A percentile compares a stretch with the other conserved stretches of the same genome.
Evolutionary conservation across 1,140 invertebrate species (phyloP).

Genomic region (Spodoptera litura): DNA sequence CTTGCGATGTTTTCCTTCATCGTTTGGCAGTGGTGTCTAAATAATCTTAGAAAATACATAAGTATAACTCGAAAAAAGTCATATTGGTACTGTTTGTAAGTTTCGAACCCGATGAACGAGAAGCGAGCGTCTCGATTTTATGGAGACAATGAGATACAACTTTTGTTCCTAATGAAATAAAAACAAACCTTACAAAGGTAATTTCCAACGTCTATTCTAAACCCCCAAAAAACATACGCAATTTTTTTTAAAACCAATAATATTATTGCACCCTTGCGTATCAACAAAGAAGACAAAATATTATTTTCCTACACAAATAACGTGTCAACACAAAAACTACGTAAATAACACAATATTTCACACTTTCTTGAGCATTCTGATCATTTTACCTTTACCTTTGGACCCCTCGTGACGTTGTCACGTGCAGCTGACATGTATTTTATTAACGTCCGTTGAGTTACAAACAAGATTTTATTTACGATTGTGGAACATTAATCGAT

Average conservation of each 20-base stretch:
- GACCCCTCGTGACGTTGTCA: constrained; percentile 11
- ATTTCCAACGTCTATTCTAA: too few relatives aligned
- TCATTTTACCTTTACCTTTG: constrained; percentile 18
- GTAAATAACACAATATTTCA: constrained; percentile 27
- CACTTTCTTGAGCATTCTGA: constrained; percentile 15
- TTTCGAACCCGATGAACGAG: too few relatives aligned
- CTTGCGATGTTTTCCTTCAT: too few relatives aligned
- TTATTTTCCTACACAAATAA: neutral
- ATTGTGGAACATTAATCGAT: constrained; percentile 8
- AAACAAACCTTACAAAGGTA: too few relatives aligned
- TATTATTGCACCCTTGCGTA: neutral
- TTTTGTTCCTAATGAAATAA: too few relatives aligned
- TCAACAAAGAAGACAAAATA: neutral
- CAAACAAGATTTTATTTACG: constrained; percentile 17
- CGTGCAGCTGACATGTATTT: constrained; percentile 9
- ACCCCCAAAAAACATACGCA: too few relatives aligned
- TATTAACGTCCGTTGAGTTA: constrained; percentile 13
- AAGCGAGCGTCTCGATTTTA: too few relatives aligned
- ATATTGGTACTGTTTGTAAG: too few relatives aligned
- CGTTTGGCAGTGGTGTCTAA: too few relatives aligned
- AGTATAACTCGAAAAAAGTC: too few relatives aligned
- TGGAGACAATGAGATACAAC: too few relatives aligned
- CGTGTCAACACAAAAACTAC: constrained; percentile 1
- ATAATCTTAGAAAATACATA: too few relatives aligned
- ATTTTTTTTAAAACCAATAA: neutral